These are phyloP conservation scores for Neotoxoptera formosana DNA, from an alignment of 1,140 invertebrate genomes.

Conservation along the genomic window DNA sequence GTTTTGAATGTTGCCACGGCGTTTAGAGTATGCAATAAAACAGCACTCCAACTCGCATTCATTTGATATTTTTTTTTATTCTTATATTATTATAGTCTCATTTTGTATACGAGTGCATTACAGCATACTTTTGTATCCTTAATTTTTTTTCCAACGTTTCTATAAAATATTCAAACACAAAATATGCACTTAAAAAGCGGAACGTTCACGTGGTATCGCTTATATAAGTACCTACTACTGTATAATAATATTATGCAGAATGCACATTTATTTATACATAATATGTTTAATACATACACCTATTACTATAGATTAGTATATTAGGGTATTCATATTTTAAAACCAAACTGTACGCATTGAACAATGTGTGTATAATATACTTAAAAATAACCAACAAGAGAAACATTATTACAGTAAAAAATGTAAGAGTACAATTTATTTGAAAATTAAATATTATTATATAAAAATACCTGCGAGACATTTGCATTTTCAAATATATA, in stretches of 20 bases:
- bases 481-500: not conserved
- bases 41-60: not conserved
- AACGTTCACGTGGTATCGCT: not conserved
- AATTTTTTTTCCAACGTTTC: not conserved
- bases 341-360: not conserved
- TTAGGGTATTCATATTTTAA: not conserved
- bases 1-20: not conserved
- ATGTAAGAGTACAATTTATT: not conserved
- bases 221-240: not conserved
- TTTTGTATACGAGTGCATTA: not conserved
- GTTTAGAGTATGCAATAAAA: slow-evolving; percentile 6
- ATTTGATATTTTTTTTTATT: not conserved
- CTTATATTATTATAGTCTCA: slow-evolving; percentile 6
- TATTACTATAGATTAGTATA: not conserved
- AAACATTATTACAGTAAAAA: not conserved
- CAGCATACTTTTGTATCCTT: not conserved
- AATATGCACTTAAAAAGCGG: slow-evolving; percentile 5
- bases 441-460: not conserved
- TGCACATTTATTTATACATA: not conserved
- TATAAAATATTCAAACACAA: slow-evolving; percentile 12
- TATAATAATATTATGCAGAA: not conserved
- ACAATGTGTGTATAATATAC: not conserved
- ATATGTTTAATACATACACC: not conserved
- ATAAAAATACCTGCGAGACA: not conserved
- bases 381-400: not conserved